These are phyloP conservation scores for Macropis europaea DNA, from an alignment of 2,888 invertebrate species.

Conservation along the genomic window DNA sequence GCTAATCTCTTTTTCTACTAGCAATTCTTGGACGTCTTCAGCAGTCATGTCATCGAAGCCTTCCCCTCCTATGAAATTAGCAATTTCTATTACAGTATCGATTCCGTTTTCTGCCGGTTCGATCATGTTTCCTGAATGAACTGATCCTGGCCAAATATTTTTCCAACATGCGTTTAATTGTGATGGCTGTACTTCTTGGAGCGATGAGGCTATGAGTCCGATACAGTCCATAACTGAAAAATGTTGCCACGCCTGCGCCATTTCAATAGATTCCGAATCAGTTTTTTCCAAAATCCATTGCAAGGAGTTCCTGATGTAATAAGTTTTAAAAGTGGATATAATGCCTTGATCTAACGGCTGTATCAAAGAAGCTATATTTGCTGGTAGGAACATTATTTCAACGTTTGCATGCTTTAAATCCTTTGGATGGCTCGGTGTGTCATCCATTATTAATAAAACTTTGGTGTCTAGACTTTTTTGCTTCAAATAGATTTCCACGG, in stretches of 20 bases:
- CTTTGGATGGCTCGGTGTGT: not conserved
- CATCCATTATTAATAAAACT: not conserved
- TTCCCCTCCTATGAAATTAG: conserved; percentile 13
- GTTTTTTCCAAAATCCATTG: conserved; percentile 11
- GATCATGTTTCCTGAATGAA: not conserved
- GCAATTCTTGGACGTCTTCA: conserved; percentile 11
- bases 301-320: conserved; percentile 12
- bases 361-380: conserved; percentile 8
- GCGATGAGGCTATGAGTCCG: conserved; percentile 1
- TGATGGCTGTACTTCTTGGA: conserved; percentile 2
- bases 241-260: conserved; percentile 6
- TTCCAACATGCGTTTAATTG: conserved; percentile 19
- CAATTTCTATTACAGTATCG: conserved; percentile 3
- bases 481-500: not conserved
- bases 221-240: conserved; percentile 9
- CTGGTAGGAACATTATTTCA: conserved; percentile 14
- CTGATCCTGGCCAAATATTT: conserved; percentile 8
- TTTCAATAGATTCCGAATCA: not conserved
- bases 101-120: not conserved
- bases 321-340: conserved; percentile 6
- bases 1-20: conserved; percentile 7
- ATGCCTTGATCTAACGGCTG: conserved; percentile 23
- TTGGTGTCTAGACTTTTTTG: not conserved
- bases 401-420: conserved; percentile 1
- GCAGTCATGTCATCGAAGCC: conserved; percentile 13